These are phyloP conservation scores for Poeciliopsis occidentalis DNA, from an alignment of 2,113 vertebrate species.

Conservation along the genomic window DNA sequence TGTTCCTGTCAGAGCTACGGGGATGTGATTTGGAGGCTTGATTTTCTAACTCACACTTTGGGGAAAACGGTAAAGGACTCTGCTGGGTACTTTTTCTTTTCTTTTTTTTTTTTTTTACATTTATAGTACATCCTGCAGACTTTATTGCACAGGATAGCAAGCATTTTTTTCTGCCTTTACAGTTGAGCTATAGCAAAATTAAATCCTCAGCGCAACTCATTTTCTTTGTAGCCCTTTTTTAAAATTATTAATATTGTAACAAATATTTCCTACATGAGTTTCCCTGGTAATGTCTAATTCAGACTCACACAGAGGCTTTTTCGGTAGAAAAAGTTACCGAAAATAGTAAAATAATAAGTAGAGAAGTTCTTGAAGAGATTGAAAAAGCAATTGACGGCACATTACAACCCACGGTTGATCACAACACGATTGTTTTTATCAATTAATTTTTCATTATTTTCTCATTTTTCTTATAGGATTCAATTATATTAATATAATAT, in stretches of 20 bases:
- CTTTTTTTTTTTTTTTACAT: conserved; percentile 48
- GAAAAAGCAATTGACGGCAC: neutral
- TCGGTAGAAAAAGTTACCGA: neutral
- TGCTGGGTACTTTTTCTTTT: conserved; percentile 14
- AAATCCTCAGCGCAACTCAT: conserved; percentile 44
- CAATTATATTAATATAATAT: too few species aligned
- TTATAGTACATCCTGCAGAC: conserved; percentile 34
- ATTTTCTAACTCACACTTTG: conserved; percentile 41
- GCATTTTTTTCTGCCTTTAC: conserved; percentile 36
- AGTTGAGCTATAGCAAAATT: conserved; percentile 45
- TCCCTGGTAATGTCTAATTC: neutral
- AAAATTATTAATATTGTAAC: neutral
- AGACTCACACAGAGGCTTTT: neutral
- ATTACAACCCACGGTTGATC: too few species aligned
- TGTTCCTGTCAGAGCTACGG: conserved; percentile 63
- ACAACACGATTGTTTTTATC: too few species aligned
- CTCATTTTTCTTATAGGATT: too few species aligned
- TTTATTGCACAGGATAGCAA: conserved; percentile 46
- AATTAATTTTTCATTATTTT: too few species aligned
- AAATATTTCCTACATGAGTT: neutral
- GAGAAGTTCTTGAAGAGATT: neutral
- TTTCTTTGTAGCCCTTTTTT: conserved; percentile 17
- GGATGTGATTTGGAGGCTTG: conserved; percentile 59
- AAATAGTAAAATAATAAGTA: neutral
- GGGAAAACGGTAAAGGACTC: conserved; percentile 56